phyloP scores from a whole-genome alignment of 2,888 invertebrate genomes.

The Ryuthela nishihirai region DNA sequence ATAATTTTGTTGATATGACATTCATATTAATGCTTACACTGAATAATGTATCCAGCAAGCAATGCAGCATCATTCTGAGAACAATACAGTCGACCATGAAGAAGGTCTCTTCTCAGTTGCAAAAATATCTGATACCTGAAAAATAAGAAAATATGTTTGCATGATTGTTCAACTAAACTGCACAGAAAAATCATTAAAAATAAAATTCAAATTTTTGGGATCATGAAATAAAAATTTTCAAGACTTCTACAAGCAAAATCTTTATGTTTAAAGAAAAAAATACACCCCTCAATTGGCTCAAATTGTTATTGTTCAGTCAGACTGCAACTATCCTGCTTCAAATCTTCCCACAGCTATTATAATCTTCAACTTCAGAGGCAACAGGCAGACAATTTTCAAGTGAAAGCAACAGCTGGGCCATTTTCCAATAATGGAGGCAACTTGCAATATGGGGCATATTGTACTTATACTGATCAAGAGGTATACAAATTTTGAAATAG shows the following conservation, averaged over 20 bases:
- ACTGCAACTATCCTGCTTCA: no score
- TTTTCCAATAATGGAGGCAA: no score
- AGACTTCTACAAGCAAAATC: background rate
- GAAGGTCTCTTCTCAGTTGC: conserved; percentile 87
- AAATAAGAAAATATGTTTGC: background rate
- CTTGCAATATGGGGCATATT: no score
- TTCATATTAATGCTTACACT: conserved; percentile 65
- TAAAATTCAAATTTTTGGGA: background rate
- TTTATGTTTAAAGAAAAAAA: background rate
- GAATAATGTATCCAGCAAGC: conserved; percentile 85
- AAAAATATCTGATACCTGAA: conserved; percentile 81
- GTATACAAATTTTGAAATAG: no score
- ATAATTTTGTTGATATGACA: background rate
- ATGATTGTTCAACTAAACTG: background rate
- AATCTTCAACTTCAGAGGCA: no score
- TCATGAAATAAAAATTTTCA: background rate
- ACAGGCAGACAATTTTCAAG: no score
- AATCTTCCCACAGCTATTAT: no score
- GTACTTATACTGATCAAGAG: no score
- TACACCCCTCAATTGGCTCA: no score
- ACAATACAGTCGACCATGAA: conserved; percentile 92
- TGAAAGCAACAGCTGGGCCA: no score
- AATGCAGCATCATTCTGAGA: conserved; percentile 75
- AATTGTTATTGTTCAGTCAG: no score
- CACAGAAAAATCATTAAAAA: background rate